phyloP scores from a whole-genome alignment of 2,113 vertebrate genomes.

The Cinclus mexicanus region DNA sequence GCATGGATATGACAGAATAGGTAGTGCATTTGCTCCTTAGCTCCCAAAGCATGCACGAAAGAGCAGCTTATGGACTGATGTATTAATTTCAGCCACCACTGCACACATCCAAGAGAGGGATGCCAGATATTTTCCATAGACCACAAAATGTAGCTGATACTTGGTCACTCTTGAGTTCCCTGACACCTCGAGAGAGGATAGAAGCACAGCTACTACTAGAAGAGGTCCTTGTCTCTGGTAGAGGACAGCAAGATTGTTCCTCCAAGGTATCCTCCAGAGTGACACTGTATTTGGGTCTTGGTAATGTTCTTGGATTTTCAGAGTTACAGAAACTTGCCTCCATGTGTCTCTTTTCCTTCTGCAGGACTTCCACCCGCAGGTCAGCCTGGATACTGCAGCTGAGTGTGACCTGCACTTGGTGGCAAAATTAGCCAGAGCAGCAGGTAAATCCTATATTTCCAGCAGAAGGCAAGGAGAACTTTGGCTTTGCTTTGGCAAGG shows the following conservation, averaged over 20 bases:
- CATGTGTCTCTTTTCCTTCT: neutral
- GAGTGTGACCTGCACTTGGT: neutral
- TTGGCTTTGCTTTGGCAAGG: neutral
- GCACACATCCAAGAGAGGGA: neutral
- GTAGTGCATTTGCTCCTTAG: neutral
- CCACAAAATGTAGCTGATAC: neutral
- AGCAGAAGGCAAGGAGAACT: neutral
- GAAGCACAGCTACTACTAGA: neutral
- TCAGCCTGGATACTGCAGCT: conserved; percentile 34
- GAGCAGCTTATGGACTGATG: neutral
- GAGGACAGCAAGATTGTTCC: neutral
- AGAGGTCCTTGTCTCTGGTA: neutral
- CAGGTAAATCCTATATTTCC: neutral
- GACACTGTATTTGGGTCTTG: neutral
- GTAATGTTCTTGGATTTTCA: neutral
- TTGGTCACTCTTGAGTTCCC: neutral
- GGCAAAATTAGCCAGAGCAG: neutral
- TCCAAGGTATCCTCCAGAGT: neutral
- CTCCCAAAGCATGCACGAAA: neutral
- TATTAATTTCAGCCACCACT: neutral
- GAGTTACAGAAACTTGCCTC: neutral
- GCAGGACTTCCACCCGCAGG: conserved; percentile 44
- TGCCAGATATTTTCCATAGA: neutral
- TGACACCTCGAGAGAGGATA: neutral
- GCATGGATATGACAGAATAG: neutral